Conservation (phyloP, 2,888 invertebrate species). For the Morpho deidamia region DNA sequence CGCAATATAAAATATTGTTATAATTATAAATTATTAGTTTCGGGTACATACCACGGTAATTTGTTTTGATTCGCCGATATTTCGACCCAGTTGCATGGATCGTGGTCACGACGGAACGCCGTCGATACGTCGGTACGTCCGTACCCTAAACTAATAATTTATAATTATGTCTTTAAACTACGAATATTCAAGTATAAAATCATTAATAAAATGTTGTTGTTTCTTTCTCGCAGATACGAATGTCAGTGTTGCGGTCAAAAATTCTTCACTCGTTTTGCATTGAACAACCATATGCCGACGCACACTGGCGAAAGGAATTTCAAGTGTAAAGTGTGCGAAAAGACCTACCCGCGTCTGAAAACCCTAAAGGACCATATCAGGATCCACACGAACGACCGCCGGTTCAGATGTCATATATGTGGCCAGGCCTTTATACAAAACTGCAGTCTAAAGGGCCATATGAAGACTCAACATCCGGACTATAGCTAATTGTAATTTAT, state of each 20-base stretch:
- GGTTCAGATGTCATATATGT: slow-evolving; percentile 74
- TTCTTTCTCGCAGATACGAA: slow-evolving; percentile 57
- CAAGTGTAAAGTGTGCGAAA: slow-evolving; percentile 76
- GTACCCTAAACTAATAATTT: too few relatives aligned
- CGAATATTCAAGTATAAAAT: too few relatives aligned
- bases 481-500: too few relatives aligned
- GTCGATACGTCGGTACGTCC: too few relatives aligned
- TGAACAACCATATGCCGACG: slow-evolving; percentile 70
- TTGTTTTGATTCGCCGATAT: too few relatives aligned
- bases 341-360: slow-evolving; percentile 76
- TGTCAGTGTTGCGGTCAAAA: slow-evolving; percentile 63
- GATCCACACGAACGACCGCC: slow-evolving; percentile 70
- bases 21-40: too few relatives aligned
- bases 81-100: too few relatives aligned
- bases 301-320: slow-evolving; percentile 75
- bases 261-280: slow-evolving; percentile 61
- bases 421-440: slow-evolving; percentile 74
- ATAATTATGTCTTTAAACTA: too few relatives aligned
- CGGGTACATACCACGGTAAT: too few relatives aligned
- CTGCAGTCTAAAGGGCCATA: slow-evolving; percentile 76
- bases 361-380: slow-evolving; percentile 78
- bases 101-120: too few relatives aligned
- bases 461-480: slow-evolving; percentile 67
- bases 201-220: too few relatives aligned
- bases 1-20: slow-evolving; percentile 62